Base-by-base conservation (phyloP, 2,113 vertebrate genomes). In the Aptenodytes forsteri region DNA sequence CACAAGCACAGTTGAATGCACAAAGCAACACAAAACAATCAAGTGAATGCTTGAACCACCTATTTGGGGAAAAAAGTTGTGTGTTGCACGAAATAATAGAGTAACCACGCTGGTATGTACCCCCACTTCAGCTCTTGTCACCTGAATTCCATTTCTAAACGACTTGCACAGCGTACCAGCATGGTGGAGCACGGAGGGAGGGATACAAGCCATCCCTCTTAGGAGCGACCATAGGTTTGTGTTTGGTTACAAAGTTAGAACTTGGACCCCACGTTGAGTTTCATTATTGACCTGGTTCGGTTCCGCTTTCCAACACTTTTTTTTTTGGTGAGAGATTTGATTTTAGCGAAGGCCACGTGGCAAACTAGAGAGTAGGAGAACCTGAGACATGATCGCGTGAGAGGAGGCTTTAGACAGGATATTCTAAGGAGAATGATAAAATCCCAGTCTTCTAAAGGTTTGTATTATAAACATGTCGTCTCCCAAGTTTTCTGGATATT, bases 71-170 rank as follows among this genome's bases (percentile, higher is more conserved):
- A 3, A 5, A 11, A 56, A 52, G 49, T 20, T 77, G 44, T 3
- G 22, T n/a, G 90, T 77, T 38, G 21, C 13, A 4, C 3, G 0
- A 29, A 40, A 12, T 26, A 1, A 0, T 15, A 7, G 54, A 54
- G 21, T 34, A 26, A 7, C 40, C 1, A 0, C 1, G 1, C 7
- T 3, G 1, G 1, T 3, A 0, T 6, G 11, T 19, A 18, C 22
- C 23, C 3, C 2, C 2, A 0, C 4, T 50, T 49, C 34, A 38
- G 21, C 34, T 54, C 55, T 25, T 27, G 10, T 14, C 18, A 2
- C 10, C 30, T 36, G 30, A 49, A 67, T 67, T 87, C 42, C 5
- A 3, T 66, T 66, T n/a, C 30, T 13, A 10, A 32, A 21, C 0
- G 2, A 17, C 22, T 49, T 27, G 34, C 29, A 6, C 13, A 7